Evolutionary conservation across 2,888 invertebrate genomes (phyloP).

Genomic region (Aspidiotus rigidus): DNA sequence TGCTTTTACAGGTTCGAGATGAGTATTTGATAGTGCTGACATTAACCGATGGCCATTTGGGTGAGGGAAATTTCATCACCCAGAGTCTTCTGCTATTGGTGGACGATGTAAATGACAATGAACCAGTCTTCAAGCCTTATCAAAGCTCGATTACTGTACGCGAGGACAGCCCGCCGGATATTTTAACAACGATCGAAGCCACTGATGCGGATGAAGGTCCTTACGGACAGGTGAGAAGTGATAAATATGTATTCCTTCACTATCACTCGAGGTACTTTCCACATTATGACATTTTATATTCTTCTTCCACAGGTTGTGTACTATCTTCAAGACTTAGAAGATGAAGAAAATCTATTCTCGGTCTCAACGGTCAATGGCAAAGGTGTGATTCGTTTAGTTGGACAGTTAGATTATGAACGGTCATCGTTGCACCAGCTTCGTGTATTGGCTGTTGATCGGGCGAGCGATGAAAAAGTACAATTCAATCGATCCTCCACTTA

Average conservation of each 20-base stretch:
- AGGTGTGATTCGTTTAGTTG: slow-evolving; percentile 67
- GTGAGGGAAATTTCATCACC: slow-evolving; percentile 77
- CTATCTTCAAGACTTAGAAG: slow-evolving; percentile 71
- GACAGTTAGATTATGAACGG: slow-evolving; percentile 71
- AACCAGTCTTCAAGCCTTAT: slow-evolving; percentile 76
- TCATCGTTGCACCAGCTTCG: slow-evolving; percentile 78
- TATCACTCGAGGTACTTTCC: no score
- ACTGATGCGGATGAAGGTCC: slow-evolving; percentile 84
- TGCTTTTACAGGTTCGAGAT: slow-evolving; percentile 56
- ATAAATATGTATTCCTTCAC: background rate
- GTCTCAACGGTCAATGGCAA: slow-evolving; percentile 76
- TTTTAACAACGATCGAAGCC: slow-evolving; percentile 72
- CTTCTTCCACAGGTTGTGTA: slow-evolving; percentile 57
- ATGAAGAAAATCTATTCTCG: slow-evolving; percentile 64
- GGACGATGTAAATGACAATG: slow-evolving; percentile 87
- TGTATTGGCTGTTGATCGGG: slow-evolving; percentile 72
- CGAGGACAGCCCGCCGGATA: slow-evolving; percentile 67
- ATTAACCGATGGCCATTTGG: slow-evolving; percentile 75
- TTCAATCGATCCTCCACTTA: background rate
- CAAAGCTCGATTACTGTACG: slow-evolving; percentile 69
- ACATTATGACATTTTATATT: background rate
- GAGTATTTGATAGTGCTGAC: slow-evolving; percentile 83
- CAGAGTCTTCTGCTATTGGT: slow-evolving; percentile 80
- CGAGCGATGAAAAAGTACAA: slow-evolving; percentile 54
- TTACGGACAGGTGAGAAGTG: slow-evolving; percentile 64